Evolutionary conservation across 2,113 vertebrate genomes (phyloP), one percentile per base, ranked within the genome.

Genomic region (Crotalus helleri): DNA sequence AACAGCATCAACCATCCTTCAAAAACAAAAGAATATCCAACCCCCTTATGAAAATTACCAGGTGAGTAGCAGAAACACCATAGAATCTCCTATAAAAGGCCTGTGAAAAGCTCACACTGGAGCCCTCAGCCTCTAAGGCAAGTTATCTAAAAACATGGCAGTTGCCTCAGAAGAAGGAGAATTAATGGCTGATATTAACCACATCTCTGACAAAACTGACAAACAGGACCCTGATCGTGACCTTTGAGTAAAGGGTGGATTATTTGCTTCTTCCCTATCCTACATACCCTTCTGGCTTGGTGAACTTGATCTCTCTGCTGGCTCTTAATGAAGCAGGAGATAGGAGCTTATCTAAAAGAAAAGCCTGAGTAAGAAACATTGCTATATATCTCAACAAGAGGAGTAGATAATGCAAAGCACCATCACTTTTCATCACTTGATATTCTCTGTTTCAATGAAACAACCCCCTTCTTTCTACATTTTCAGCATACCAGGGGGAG

Each of bases 291-390:
- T 89, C 85, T 58, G 39, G 87, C 53, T 46, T 46, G 26, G 4
- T 57, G 24, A 89, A n/a, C 51, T 89, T 49, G 44, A 46, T 81
- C 24, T 49, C 5, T 23, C 46, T 53, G 91, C 81, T 49, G 51
- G 24, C 57, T 87, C 44, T 21, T 29, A n/a, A 85, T 81, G n/a
- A 81, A 92, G 11, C 39, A 33, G 53, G 23, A n/a, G 17, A 51
- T 81, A 59, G 19, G n/a, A 39, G 8, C 74, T 90, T 87, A 87
- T 90, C 51, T 26, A 5, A 29, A 53, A 94, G 94, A 93, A 95
- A 93, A 51, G 74, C 85, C 24, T 87, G 39, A 33, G 64, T 33
- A 58, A 69, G 91, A 87, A 85, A 44, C 87, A 58, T 92, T 12
- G n/a, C 49, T 29, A 21, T 33, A n/a, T 15, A 29, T 54, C 54